These are phyloP conservation scores for Chlorospingus semifuscus DNA, from an alignment of 2,797 vertebrate genomes.

Conservation along the genomic window DNA sequence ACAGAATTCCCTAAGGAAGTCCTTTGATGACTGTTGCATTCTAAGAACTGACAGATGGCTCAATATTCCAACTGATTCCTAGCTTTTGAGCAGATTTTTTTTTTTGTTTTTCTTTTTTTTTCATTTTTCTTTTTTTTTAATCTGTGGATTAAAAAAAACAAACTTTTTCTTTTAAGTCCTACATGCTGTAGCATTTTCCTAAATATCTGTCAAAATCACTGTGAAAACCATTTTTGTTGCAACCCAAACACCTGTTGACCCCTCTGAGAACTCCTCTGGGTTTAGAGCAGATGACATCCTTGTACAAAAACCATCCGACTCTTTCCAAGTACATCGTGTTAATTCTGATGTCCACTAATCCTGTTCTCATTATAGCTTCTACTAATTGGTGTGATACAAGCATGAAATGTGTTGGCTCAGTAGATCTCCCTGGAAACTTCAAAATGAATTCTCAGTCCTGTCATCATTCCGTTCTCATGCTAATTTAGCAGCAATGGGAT, in stretches of 20 bases:
- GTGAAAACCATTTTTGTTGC: accelerated
- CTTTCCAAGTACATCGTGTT: neutral
- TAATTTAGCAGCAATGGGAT: neutral
- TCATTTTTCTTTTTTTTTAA: neutral
- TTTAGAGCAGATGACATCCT: neutral
- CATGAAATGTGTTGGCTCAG: neutral
- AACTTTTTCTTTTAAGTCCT: neutral
- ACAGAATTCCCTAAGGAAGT: neutral
- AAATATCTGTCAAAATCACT: neutral
- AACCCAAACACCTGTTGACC: neutral
- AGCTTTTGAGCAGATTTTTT: neutral
- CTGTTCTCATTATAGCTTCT: neutral
- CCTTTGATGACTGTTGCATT: neutral
- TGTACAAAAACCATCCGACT: neutral
- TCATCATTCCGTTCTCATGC: neutral
- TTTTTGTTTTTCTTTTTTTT: neutral
- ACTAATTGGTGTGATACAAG: neutral
- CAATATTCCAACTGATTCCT: neutral
- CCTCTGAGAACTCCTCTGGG: neutral
- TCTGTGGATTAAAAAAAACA: accelerated
- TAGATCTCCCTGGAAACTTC: neutral
- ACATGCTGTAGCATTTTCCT: neutral
- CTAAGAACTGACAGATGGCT: neutral
- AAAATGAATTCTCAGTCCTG: neutral
- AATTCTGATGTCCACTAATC: neutral